A percentile compares a stretch with the other conserved stretches of the same genome.
These are phyloP conservation scores for Thereva unica DNA, from an alignment of 2,888 invertebrate genomes.

Conservation along the genomic window DNA sequence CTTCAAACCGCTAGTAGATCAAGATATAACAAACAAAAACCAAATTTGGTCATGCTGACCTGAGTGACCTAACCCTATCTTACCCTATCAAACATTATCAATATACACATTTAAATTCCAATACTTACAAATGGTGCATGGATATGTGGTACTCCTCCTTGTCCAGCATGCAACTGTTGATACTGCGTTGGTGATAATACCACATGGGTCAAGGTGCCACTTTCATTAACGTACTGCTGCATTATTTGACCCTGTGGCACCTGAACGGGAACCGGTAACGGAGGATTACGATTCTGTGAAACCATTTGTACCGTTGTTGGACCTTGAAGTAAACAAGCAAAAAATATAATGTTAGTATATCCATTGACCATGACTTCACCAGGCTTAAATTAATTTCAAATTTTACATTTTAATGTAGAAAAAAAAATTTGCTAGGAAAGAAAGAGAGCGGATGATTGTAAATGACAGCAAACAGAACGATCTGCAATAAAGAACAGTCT, in stretches of 20 bases:
- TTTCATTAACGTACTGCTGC: conserved; percentile 90
- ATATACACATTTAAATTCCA: not conserved
- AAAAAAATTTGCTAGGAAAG: not conserved
- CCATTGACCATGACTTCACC: conserved; percentile 22
- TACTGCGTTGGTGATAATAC: conserved; percentile 79
- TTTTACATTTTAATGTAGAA: not conserved
- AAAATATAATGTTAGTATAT: conserved; percentile 18
- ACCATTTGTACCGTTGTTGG: conserved; percentile 87
- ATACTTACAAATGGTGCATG: conserved; percentile 70
- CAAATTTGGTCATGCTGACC: too few species aligned
- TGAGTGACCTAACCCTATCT: too few species aligned
- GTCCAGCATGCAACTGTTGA: conserved; percentile 58
- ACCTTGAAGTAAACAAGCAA: conserved; percentile 60
- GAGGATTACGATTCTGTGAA: conserved; percentile 75
- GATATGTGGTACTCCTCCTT: conserved; percentile 62
- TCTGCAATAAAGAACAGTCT: too few species aligned
- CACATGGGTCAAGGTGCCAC: conserved; percentile 84
- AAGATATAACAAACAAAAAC: too few species aligned
- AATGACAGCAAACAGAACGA: too few species aligned
- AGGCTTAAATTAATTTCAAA: conserved; percentile 2
- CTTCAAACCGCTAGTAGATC: too few species aligned
- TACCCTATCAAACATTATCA: too few species aligned
- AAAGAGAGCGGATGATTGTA: conserved; percentile 1
- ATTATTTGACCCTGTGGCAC: conserved; percentile 90
- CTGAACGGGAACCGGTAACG: conserved; percentile 85